phyloP scores from a whole-genome alignment of 2,888 invertebrate genomes.

The Acanthosepion lycidas region DNA sequence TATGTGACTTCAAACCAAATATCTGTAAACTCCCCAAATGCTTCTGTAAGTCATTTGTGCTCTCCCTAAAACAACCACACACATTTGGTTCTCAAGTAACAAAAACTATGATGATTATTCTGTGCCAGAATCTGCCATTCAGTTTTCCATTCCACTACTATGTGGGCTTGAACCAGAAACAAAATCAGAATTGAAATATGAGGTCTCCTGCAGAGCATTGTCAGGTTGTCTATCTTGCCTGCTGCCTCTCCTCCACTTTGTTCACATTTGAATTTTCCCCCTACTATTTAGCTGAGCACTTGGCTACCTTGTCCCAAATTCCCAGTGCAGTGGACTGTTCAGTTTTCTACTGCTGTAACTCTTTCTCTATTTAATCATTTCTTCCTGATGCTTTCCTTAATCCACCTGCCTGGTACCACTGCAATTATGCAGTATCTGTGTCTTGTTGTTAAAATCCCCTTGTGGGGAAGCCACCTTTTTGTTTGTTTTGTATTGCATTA shows the following conservation, averaged over 20 bases:
- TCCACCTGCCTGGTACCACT: neutral
- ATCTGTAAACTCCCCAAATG: neutral
- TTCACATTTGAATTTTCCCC: neutral
- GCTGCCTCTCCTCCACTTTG: neutral
- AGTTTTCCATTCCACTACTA: neutral
- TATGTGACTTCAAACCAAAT: neutral
- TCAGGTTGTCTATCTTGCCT: neutral
- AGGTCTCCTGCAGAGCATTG: neutral
- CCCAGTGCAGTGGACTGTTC: neutral
- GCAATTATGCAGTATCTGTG: neutral
- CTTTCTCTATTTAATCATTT: neutral
- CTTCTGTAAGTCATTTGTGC: neutral
- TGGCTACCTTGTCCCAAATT: neutral
- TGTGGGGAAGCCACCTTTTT: neutral
- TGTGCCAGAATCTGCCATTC: neutral
- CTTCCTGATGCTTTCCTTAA: neutral
- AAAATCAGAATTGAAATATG: neutral
- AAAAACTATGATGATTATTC: neutral
- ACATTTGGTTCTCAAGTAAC: neutral
- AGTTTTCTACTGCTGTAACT: neutral
- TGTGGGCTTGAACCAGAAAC: neutral
- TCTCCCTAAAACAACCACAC: neutral
- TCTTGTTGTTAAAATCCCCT: neutral
- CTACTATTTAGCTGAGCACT: neutral
- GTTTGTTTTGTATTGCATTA: neutral